Conservation (phyloP, 1,140 invertebrate species). For the Doryteuthis pealeii region DNA sequence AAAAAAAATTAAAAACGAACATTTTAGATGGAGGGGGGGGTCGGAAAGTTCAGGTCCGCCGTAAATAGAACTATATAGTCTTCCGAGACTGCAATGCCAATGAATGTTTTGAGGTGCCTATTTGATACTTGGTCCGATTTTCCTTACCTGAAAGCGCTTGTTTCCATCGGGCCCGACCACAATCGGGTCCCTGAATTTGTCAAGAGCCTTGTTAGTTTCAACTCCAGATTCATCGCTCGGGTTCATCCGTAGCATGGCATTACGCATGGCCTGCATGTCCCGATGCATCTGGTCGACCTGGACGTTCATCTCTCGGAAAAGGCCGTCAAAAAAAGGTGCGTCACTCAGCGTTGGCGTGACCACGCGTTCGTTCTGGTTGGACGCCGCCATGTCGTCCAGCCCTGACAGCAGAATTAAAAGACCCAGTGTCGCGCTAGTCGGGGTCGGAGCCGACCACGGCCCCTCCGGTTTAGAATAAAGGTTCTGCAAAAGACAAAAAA, state of each 20-base stretch:
- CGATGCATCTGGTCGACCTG: conserved; percentile 20
- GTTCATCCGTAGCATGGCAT: conserved; percentile 22
- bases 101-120: no score
- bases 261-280: conserved; percentile 27
- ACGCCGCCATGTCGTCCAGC: not conserved
- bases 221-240: conserved; percentile 11
- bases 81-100: no score
- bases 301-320: conserved; percentile 22
- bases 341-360: conserved; percentile 14
- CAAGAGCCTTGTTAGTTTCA: not conserved
- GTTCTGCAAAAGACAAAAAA: not conserved
- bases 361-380: conserved; percentile 8
- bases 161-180: conserved; percentile 25
- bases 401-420: not conserved
- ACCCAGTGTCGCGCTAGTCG: not conserved
- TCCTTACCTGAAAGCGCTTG: conserved; percentile 12
- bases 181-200: conserved; percentile 18
- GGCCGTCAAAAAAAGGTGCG: conserved; percentile 21
- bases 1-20: no score
- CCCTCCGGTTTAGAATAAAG: not conserved
- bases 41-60: no score
- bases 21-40: no score
- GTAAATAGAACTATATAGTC: no score
- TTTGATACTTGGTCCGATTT: no score
- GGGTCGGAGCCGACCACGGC: not conserved